phyloP scores from a whole-genome alignment of 2,888 invertebrate genomes.

The Crepidodera aurea region DNA sequence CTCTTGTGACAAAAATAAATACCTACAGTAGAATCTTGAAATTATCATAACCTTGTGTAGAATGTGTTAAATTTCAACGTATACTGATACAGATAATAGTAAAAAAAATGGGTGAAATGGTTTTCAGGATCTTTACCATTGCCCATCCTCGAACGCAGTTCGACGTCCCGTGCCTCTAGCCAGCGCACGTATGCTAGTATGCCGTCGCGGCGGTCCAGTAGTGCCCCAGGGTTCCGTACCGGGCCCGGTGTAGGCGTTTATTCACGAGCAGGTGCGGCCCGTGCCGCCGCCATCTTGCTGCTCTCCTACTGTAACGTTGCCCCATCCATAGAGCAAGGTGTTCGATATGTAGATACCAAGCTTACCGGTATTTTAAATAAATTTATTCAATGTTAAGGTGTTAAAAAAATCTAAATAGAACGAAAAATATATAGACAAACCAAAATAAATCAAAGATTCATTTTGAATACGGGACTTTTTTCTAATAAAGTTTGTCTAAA shows the following conservation, averaged over 20 bases:
- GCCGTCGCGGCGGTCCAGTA: slow-evolving; percentile 65
- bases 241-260: slow-evolving; percentile 30
- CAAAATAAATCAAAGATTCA: too few species aligned
- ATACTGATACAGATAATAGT: too few species aligned
- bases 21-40: too few species aligned
- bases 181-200: slow-evolving; percentile 63
- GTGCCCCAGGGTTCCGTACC: slow-evolving; percentile 61
- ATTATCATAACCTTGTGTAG: too few species aligned
- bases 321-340: slow-evolving; percentile 19
- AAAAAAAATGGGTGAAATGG: slow-evolving; percentile 26
- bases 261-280: slow-evolving; percentile 92
- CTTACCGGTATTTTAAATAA: slow-evolving; percentile 21
- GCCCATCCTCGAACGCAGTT: slow-evolving; percentile 65
- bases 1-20: too few species aligned
- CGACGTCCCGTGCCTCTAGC: slow-evolving; percentile 62
- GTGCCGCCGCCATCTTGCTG: slow-evolving; percentile 93
- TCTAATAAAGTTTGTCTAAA: too few species aligned
- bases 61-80: too few species aligned
- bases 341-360: slow-evolving; percentile 25
- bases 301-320: slow-evolving; percentile 75
- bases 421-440: too few species aligned
- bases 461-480: too few species aligned
- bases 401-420: slow-evolving; percentile 2
- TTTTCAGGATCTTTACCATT: slow-evolving; percentile 62
- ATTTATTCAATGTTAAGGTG: not conserved